Evolutionary conservation across 2,797 vertebrate genomes (phyloP).

Genomic region (Lindbergichthys nudifrons): DNA sequence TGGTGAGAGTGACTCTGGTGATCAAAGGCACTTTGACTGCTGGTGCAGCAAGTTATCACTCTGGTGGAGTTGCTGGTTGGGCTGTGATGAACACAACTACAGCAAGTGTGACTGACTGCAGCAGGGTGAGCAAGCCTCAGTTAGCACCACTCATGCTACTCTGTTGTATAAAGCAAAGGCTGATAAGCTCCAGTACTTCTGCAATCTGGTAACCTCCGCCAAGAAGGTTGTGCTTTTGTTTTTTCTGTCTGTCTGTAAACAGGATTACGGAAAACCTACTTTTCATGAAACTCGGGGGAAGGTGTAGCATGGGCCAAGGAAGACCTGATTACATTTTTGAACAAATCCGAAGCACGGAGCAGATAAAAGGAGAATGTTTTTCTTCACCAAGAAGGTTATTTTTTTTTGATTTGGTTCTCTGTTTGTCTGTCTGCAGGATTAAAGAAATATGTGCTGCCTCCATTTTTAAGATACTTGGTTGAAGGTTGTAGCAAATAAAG

Average conservation of each 20-base stretch:
- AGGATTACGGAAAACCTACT: too few relatives aligned
- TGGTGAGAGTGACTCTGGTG: slow-evolving; percentile 57
- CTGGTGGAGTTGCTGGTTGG: slow-evolving; percentile 69
- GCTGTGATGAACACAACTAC: slow-evolving; percentile 53
- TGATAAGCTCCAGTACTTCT: slow-evolving; percentile 37
- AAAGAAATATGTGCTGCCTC: not conserved
- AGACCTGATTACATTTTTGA: too few relatives aligned
- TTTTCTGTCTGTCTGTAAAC: too few relatives aligned
- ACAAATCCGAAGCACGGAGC: too few relatives aligned
- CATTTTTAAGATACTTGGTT: not conserved
- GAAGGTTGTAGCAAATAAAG: not conserved
- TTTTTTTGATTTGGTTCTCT: not conserved
- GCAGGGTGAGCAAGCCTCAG: slow-evolving; percentile 49
- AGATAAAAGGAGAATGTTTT: too few relatives aligned
- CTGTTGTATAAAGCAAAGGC: slow-evolving; percentile 41
- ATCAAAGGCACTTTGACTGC: slow-evolving; percentile 73
- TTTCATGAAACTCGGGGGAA: too few relatives aligned
- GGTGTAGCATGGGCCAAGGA: too few relatives aligned
- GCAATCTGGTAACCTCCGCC: slow-evolving; percentile 8
- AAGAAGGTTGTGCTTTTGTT: too few relatives aligned
- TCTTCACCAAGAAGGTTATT: too few relatives aligned
- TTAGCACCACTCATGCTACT: slow-evolving; percentile 45
- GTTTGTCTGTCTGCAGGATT: not conserved
- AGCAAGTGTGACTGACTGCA: slow-evolving; percentile 58
- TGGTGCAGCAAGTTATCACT: slow-evolving; percentile 70